These are phyloP conservation scores for Phataginus tetradactyla DNA, from an alignment of 2,797 vertebrate species.

Conservation along the genomic window DNA sequence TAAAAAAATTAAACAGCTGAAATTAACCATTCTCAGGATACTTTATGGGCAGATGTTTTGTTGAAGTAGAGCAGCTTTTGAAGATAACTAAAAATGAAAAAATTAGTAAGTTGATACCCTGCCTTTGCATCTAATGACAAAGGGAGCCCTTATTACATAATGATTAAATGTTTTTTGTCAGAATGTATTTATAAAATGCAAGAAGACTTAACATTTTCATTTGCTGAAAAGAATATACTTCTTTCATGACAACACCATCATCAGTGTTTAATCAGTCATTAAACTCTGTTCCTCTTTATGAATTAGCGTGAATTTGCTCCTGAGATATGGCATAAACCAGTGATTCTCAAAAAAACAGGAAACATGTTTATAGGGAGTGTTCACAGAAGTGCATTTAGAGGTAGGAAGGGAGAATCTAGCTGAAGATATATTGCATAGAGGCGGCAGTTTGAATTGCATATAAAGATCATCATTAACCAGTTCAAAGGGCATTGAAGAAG, in stretches of 20 bases:
- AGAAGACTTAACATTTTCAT: neutral
- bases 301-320: neutral
- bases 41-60: neutral
- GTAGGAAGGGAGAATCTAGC: neutral
- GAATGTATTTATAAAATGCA: neutral
- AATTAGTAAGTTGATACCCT: neutral
- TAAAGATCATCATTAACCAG: neutral
- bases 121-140: neutral
- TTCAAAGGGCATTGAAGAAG: neutral
- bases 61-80: neutral
- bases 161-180: neutral
- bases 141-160: neutral
- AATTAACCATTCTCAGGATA: neutral
- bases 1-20: neutral
- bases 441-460: neutral
- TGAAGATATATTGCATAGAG: neutral
- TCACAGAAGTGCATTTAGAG: neutral
- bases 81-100: neutral
- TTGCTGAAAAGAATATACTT: neutral
- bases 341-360: neutral
- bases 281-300: neutral
- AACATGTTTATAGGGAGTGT: neutral
- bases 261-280: neutral
- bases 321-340: neutral
- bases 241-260: neutral